Conservation (phyloP, 23 tunicate genomes). For the Clavelina lepadiformis region DNA sequence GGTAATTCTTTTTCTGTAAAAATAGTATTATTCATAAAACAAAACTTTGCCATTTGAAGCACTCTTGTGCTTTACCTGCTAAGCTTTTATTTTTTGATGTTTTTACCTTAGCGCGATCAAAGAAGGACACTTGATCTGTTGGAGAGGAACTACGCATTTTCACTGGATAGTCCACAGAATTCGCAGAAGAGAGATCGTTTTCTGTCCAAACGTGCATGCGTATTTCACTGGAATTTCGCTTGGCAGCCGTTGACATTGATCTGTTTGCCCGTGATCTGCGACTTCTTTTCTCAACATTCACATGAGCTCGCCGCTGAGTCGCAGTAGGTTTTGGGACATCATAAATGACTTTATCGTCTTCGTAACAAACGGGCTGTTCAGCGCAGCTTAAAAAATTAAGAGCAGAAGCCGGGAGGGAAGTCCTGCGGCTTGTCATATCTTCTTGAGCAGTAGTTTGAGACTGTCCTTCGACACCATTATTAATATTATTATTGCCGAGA, state of each 20-base stretch:
- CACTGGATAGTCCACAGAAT: slow-evolving; percentile 1
- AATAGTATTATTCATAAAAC: neutral
- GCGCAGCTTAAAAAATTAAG: no score
- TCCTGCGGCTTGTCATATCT: no score
- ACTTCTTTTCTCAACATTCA: slow-evolving; percentile 36
- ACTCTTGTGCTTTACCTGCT: no score
- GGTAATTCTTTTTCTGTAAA: slow-evolving; percentile 58
- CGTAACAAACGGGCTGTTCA: neutral
- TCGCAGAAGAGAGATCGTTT: slow-evolving; percentile 6
- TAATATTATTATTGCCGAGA: no score
- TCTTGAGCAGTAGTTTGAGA: no score
- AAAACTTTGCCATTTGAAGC: no score
- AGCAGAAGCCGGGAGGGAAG: no score
- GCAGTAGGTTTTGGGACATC: slow-evolving; percentile 62
- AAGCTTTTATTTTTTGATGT: no score
- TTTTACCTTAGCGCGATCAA: slow-evolving; percentile 45
- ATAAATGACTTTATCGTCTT: slow-evolving; percentile 40
- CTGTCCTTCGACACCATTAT: no score
- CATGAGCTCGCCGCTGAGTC: slow-evolving; percentile 39
- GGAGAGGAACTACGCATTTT: slow-evolving; percentile 43
- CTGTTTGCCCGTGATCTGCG: slow-evolving; percentile 37
- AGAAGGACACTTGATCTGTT: slow-evolving; percentile 27
- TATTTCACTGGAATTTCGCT: slow-evolving; percentile 51
- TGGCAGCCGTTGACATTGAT: slow-evolving; percentile 17
- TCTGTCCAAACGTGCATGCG: slow-evolving; percentile 64